A percentile compares a stretch with the other conserved stretches of the same genome.
Conservation (phyloP, 1,140 invertebrate genomes). For the Conus betulinus region DNA sequence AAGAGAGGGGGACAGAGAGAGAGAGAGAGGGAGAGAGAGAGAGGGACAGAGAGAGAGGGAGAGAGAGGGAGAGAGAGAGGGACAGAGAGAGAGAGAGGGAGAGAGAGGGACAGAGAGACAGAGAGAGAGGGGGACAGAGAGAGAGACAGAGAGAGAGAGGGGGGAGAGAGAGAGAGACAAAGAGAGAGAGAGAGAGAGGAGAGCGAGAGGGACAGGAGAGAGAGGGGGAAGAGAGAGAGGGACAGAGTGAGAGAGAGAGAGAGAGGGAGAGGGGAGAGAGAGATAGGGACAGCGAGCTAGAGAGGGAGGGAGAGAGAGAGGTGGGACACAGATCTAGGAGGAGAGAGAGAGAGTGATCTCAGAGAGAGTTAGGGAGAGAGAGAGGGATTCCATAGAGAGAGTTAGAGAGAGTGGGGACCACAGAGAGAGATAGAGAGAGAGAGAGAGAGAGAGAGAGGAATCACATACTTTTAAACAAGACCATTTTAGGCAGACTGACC, state of each 20-base stretch:
- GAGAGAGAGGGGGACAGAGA: not conserved
- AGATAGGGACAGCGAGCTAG: not conserved
- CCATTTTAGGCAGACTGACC: not conserved
- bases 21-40: not conserved
- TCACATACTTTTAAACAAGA: too few species aligned
- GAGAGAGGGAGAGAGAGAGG: too few species aligned
- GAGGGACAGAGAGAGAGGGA: too few species aligned
- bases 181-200: not conserved
- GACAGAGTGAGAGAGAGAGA: not conserved
- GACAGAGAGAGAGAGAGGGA: too few species aligned
- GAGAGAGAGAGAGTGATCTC: too few species aligned
- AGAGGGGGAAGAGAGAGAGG: not conserved
- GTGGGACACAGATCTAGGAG: too few species aligned
- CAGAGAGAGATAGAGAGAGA: not conserved
- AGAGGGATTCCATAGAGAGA: not conserved
- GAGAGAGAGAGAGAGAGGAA: too few species aligned
- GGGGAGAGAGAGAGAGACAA: too few species aligned
- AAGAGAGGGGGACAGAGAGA: not conserved
- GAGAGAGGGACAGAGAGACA: too few species aligned
- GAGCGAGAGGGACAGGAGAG: not conserved
- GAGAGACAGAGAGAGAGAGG: not conserved
- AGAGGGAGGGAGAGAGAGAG: slow-evolving; percentile 18
- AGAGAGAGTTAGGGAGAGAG: too few species aligned
- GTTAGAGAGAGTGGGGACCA: not conserved
- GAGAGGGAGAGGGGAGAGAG: not conserved